phyloP scores from a whole-genome alignment of 2,797 vertebrate species.

The Zonotrichia albicollis region DNA sequence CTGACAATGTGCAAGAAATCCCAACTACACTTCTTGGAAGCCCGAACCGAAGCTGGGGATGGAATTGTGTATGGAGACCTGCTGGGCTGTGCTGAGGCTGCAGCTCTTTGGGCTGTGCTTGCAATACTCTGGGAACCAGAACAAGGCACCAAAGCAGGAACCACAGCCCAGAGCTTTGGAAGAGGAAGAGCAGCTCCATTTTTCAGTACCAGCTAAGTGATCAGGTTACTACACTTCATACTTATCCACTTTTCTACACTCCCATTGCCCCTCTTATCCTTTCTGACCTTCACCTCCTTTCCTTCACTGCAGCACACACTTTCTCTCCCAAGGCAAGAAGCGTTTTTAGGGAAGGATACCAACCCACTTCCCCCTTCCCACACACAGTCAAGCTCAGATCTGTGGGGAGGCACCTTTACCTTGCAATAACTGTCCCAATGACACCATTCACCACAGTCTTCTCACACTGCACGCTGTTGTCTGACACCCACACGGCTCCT shows the following conservation, averaged over 20 bases:
- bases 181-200: neutral
- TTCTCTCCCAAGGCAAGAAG: neutral
- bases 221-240: neutral
- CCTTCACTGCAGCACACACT: neutral
- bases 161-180: neutral
- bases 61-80: neutral
- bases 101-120: neutral
- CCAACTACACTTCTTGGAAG: neutral
- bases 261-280: neutral
- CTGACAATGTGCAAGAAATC: neutral
- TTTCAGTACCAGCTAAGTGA: neutral
- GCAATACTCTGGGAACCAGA: neutral
- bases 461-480: slow-evolving; percentile 82
- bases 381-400: neutral
- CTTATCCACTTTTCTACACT: neutral
- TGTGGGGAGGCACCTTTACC: slow-evolving; percentile 72
- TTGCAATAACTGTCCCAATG: slow-evolving; percentile 86
- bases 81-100: neutral
- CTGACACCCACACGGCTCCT: slow-evolving; percentile 89
- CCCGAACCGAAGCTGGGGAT: neutral
- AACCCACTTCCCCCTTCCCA: neutral
- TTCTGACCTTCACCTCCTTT: neutral
- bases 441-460: slow-evolving; percentile 82
- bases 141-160: neutral
- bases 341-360: neutral